A percentile compares a stretch with the other conserved stretches of the same genome.
phyloP scores from a whole-genome alignment of 2,797 vertebrate species.

The Poecilia velifera region DNA sequence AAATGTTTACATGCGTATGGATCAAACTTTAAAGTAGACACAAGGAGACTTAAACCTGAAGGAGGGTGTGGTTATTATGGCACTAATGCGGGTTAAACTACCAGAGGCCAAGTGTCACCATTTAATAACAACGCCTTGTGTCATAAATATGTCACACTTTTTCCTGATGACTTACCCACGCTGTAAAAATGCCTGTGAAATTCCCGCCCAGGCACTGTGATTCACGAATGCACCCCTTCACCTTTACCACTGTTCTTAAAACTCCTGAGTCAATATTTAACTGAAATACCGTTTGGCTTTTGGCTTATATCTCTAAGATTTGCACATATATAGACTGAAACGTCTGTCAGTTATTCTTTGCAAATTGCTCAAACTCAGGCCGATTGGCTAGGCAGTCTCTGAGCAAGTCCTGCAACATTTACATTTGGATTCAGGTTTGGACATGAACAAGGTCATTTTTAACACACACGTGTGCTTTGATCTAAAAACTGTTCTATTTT shows the following conservation, averaged over 20 bases:
- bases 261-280: not conserved
- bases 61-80: not conserved
- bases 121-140: not conserved
- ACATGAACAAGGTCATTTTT: not conserved
- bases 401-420: not conserved
- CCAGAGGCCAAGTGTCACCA: not conserved
- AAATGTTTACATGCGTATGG: conserved; percentile 17
- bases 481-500: not conserved
- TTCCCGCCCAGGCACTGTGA: not conserved
- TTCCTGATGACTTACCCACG: not conserved
- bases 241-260: not conserved
- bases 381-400: not conserved
- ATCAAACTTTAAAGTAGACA: not conserved
- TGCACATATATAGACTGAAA: not conserved
- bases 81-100: conserved; percentile 3
- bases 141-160: not conserved
- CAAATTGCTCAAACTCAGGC: not conserved
- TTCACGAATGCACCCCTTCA: not conserved
- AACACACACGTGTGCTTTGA: not conserved
- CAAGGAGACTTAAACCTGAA: not conserved
- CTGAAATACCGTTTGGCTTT: not conserved
- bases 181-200: not conserved
- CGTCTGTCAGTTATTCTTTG: not conserved
- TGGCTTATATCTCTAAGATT: not conserved
- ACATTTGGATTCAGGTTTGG: not conserved